Evolutionary conservation across 92 coral and sea anemone genomes (phyloP), one percentile per base, ranked within the genome.

Genomic region (Epizoanthus stellaris): DNA sequence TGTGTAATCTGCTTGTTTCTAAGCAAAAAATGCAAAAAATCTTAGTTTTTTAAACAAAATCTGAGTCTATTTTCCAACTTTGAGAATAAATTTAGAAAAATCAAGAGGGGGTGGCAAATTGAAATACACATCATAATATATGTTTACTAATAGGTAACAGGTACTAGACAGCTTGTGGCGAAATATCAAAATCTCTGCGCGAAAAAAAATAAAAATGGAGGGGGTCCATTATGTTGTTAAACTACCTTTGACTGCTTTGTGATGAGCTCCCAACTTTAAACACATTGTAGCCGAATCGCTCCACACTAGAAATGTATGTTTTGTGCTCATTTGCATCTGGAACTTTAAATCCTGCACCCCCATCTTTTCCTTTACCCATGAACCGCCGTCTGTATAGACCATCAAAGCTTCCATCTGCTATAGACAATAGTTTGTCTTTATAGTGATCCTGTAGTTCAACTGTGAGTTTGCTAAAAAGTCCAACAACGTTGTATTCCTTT

Each of bases 391-490:
- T 91, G 87, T 89, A 89, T 9, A 66, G 76, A 30, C 91, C 92
- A 92, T 92, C 92, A 82, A 86, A 92, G 80, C 91, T 86, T 58
- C 95, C 93, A 86, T 92, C 95, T 70, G 92, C 89, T 71, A 92
- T 57, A 40, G 89, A 76, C 79, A 92, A 77, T 16, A 92, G 90
- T 82, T 82, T 92, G 67, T 92, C 85, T 67, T 92, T 89, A 53
- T 86, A 89, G 80, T 92, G 92, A 60, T 89, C 80, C 54, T 77
- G 91, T 71, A 92, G 77, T 52, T 89, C 90, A 67, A 82, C 87
- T 69, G 86, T 80, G 64, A 92, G 73, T 77, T 87, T 84, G 47
- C 87, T 87, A 65, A 92, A 58, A 63, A 86, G 92, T 67, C 88
- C 90, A 70, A 89, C 92, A 89, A 86, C 85, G 77, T 86, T 92